Percentiles rank a stretch among this genome's conserved stretches.
Evolutionary conservation across 2,113 vertebrate species (phyloP).

Genomic region (Romanogobio albipinnatus): DNA sequence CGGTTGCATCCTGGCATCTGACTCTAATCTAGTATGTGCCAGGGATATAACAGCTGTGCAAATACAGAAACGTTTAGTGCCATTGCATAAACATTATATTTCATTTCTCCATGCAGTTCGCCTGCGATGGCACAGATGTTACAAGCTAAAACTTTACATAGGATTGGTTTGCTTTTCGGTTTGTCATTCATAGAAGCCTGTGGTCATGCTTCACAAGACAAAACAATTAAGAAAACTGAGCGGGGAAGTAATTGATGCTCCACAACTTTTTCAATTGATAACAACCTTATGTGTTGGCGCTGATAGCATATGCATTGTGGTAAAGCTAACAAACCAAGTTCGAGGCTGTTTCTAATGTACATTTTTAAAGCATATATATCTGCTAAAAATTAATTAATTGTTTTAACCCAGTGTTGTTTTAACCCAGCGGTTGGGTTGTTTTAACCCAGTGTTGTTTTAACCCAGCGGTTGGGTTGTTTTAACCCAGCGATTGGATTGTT

Average conservation of each 20-base stretch:
- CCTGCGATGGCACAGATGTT: background rate
- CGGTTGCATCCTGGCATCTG: background rate
- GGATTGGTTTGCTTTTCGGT: background rate
- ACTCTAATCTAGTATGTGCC: conserved; percentile 2
- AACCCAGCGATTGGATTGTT: too few relatives aligned
- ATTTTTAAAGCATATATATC: background rate
- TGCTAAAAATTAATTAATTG: background rate
- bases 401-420: too few relatives aligned
- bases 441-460: too few relatives aligned
- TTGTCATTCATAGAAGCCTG: conserved; percentile 12
- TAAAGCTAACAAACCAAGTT: background rate
- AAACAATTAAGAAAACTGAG: conserved; percentile 36
- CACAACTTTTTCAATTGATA: conserved; percentile 19
- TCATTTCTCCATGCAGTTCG: background rate
- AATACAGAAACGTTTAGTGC: background rate
- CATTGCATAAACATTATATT: background rate
- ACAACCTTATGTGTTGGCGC: background rate
- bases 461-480: too few relatives aligned
- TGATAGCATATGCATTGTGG: conserved; percentile 8
- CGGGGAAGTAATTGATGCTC: conserved; percentile 13
- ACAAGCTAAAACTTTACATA: background rate
- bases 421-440: too few relatives aligned
- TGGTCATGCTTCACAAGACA: conserved; percentile 16
- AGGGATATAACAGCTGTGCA: conserved; percentile 16
- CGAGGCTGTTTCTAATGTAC: background rate